Evolutionary conservation across 1,140 invertebrate genomes (phyloP).

Genomic region (Trinorchestia longiramus): DNA sequence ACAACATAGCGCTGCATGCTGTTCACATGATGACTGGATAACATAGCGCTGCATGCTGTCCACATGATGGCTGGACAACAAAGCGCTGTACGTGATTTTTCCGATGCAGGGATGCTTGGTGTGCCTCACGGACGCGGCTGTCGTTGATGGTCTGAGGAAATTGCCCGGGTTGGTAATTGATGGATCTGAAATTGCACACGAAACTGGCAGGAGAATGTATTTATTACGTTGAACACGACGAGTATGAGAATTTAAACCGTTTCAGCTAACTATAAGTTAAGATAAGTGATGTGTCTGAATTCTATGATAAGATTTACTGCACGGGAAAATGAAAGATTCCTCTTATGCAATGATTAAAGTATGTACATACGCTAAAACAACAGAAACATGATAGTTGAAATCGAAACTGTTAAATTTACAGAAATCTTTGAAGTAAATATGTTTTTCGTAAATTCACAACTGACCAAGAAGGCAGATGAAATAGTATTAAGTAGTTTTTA

Average conservation of each 20-base stretch:
- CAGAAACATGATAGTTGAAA: too few species aligned
- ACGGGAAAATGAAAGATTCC: background rate
- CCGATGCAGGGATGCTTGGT: too few species aligned
- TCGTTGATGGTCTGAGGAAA: background rate
- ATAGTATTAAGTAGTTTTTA: too few species aligned
- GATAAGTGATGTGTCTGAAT: background rate
- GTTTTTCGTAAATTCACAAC: too few species aligned
- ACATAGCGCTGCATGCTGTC: background rate
- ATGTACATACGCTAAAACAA: too few species aligned
- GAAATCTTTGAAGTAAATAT: background rate
- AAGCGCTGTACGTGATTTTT: background rate
- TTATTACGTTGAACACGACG: background rate
- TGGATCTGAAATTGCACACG: background rate
- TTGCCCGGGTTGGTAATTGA: background rate
- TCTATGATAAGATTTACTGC: background rate
- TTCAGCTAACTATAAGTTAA: background rate
- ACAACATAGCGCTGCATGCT: background rate
- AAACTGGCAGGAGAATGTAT: background rate
- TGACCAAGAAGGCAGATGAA: too few species aligned
- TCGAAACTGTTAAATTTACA: background rate
- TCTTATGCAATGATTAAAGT: too few species aligned
- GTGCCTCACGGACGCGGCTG: background rate
- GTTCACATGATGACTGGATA: background rate
- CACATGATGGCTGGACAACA: background rate
- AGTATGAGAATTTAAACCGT: background rate